Percentiles rank a stretch among this genome's conserved stretches.
Evolutionary conservation across 2,113 vertebrate species (phyloP).

Genomic region (Brachypteracias leptosomus): DNA sequence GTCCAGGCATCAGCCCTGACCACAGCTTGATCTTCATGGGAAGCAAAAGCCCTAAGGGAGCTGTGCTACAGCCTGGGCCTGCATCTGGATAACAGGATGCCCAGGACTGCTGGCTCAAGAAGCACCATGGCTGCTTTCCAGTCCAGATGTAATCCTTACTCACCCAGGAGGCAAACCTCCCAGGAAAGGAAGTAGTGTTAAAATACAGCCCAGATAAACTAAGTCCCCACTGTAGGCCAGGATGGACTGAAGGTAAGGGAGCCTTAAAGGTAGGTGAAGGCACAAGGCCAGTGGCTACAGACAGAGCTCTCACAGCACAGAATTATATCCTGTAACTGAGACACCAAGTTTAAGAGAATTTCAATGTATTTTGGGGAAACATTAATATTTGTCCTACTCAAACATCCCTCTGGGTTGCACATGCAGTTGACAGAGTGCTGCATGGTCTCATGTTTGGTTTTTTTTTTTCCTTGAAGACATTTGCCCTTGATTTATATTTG

Average conservation of each 20-base stretch:
- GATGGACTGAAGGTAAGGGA: neutral
- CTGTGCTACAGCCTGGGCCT: neutral
- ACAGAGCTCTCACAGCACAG: accelerated
- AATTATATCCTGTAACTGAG: neutral
- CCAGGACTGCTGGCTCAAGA: neutral
- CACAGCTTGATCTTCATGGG: neutral
- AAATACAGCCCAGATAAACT: neutral
- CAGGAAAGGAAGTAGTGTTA: neutral
- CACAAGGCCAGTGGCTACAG: neutral
- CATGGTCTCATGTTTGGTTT: neutral
- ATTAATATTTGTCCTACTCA: neutral
- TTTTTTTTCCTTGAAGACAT: neutral
- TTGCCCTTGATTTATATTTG: neutral
- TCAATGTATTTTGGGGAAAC: neutral
- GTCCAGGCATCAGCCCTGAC: neutral
- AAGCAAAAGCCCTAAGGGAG: neutral
- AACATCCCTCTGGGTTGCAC: neutral
- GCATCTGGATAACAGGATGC: neutral
- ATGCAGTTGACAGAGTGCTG: neutral
- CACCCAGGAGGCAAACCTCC: neutral
- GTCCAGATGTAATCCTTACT: neutral
- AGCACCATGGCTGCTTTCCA: neutral
- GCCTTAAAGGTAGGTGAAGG: neutral
- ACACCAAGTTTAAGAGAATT: neutral
- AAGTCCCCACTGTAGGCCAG: neutral